Conservation (phyloP, 2,113 vertebrate species). For the Hypocryptadius cinnamomeus region DNA sequence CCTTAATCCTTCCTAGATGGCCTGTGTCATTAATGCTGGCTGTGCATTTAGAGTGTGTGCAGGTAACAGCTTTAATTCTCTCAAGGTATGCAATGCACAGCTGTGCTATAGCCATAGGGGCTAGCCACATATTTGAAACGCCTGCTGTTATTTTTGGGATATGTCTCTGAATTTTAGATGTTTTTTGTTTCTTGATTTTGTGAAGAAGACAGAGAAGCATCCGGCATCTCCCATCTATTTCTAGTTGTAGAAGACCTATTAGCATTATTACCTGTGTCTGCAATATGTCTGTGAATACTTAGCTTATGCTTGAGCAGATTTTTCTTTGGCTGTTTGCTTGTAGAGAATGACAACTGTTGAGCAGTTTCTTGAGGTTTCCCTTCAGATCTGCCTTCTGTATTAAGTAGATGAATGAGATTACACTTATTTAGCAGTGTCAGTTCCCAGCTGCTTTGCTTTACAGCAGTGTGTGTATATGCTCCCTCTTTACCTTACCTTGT, state of each 20-base stretch:
- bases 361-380: not conserved
- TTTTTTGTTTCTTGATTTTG: not conserved
- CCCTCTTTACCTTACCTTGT: not conserved
- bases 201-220: not conserved
- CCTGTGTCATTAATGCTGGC: slow-evolving; percentile 30
- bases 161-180: not conserved
- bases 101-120: not conserved
- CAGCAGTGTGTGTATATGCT: not conserved
- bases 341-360: not conserved
- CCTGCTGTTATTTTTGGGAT: not conserved
- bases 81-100: not conserved
- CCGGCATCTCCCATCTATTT: not conserved
- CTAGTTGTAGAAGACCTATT: not conserved
- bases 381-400: not conserved
- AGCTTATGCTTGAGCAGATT: not conserved
- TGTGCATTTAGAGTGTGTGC: slow-evolving; percentile 21
- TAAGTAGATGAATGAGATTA: not conserved
- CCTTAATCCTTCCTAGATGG: slow-evolving; percentile 70
- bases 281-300: not conserved
- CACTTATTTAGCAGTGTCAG: not conserved
- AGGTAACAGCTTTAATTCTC: slow-evolving; percentile 48
- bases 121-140: not conserved
- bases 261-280: not conserved
- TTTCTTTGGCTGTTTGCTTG: not conserved
- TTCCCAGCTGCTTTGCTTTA: slow-evolving; percentile 40